Evolutionary conservation across 1,140 invertebrate species (phyloP).

Genomic region (Colletes latitarsis): DNA sequence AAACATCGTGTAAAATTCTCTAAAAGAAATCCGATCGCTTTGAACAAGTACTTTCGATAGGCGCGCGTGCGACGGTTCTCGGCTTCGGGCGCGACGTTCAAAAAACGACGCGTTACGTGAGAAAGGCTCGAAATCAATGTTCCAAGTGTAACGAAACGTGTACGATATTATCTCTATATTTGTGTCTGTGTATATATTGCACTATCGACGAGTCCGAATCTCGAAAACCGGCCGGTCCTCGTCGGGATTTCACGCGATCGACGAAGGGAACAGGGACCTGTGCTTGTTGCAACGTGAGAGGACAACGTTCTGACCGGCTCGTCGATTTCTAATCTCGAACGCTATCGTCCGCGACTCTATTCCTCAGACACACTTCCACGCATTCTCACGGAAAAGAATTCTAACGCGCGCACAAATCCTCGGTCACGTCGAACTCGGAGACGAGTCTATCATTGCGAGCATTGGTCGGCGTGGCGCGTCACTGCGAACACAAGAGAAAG

Average conservation of each 20-base stretch:
- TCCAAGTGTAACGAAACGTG: slow-evolving; percentile 10
- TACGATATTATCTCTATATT: slow-evolving; percentile 15
- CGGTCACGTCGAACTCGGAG: slow-evolving; percentile 12
- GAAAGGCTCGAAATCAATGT: slow-evolving; percentile 3
- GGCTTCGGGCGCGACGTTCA: neutral
- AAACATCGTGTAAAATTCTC: neutral
- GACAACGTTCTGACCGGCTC: slow-evolving; percentile 14
- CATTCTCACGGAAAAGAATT: slow-evolving; percentile 43
- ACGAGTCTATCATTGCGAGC: slow-evolving; percentile 44
- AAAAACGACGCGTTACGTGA: neutral
- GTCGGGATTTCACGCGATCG: slow-evolving; percentile 6
- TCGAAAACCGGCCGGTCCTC: neutral
- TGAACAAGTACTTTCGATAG: no score
- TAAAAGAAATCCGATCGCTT: neutral
- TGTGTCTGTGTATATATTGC: slow-evolving; percentile 47
- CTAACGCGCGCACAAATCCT: neutral
- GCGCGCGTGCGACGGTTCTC: neutral
- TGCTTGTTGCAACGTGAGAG: slow-evolving; percentile 78
- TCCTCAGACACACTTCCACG: neutral
- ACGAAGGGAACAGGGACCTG: slow-evolving; percentile 63
- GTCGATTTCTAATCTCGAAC: slow-evolving; percentile 23
- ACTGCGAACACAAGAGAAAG: slow-evolving; percentile 76
- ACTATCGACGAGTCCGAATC: slow-evolving; percentile 50
- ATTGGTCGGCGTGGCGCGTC: slow-evolving; percentile 64
- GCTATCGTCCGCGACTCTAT: neutral